phyloP scores from a whole-genome alignment of 2,113 vertebrate species.

The Vireo altiloquus region DNA sequence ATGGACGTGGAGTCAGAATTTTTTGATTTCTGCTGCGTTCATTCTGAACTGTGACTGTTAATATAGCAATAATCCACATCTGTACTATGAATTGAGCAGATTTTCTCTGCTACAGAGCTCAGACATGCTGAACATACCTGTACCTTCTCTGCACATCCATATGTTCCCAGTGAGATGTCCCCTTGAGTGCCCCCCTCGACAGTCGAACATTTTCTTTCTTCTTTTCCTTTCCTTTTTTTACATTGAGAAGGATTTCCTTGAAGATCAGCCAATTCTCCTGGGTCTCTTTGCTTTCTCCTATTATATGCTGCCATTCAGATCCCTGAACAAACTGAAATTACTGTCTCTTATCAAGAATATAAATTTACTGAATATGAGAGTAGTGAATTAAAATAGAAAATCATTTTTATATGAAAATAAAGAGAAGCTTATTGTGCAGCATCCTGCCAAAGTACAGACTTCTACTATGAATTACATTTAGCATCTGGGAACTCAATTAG shows the following conservation, averaged over 20 bases:
- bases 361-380: background rate
- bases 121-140: background rate
- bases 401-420: background rate
- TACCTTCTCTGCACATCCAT: background rate
- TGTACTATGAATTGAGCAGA: background rate
- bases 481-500: background rate
- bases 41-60: background rate
- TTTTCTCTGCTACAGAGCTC: background rate
- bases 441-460: background rate
- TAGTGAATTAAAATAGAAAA: background rate
- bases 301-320: background rate
- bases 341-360: background rate
- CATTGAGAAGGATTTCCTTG: background rate
- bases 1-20: background rate
- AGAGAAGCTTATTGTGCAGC: background rate
- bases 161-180: background rate
- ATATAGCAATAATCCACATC: background rate
- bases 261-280: background rate
- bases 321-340: background rate
- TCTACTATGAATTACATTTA: background rate
- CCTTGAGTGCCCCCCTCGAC: background rate
- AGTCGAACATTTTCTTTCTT: fast-evolving
- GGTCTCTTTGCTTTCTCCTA: background rate
- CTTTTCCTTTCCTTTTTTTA: background rate
- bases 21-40: background rate